Conservation (phyloP, 1,140 invertebrate genomes). For the Drosophila parabipectinata region DNA sequence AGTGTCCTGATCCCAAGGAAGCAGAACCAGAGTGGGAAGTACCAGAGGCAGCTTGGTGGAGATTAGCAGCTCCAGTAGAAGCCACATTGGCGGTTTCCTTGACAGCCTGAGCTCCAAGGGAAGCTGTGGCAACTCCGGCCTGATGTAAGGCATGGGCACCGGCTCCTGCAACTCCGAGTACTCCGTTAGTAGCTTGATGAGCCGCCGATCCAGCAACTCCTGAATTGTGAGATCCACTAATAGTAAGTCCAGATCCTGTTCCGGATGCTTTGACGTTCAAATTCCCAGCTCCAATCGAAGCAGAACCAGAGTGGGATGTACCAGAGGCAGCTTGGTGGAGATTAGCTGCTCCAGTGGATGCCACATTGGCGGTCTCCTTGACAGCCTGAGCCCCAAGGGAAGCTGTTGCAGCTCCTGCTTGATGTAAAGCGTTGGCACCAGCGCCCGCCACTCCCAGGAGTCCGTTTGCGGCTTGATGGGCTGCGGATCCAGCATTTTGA, state of each 20-base stretch:
- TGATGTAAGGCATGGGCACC: slow-evolving; percentile 3
- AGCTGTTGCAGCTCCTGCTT: neutral
- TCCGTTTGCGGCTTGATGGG: slow-evolving; percentile 9
- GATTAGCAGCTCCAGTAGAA: neutral
- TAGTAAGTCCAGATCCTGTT: neutral
- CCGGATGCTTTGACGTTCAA: neutral
- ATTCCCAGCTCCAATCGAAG: slow-evolving; percentile 3
- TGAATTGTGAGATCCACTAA: neutral
- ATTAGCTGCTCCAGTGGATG: neutral
- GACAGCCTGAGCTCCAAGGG: neutral
- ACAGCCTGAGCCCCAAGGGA: neutral
- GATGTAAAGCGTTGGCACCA: neutral
- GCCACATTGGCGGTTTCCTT: neutral
- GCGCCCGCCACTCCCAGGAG: slow-evolving; percentile 5
- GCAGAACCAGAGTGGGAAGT: neutral
- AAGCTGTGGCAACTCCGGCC: neutral
- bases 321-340: neutral
- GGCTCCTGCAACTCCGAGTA: neutral
- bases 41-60: slow-evolving; percentile 3
- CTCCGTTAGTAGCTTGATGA: neutral
- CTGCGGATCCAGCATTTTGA: slow-evolving; percentile 7
- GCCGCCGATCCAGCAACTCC: neutral
- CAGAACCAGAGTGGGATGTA: neutral
- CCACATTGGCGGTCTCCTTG: neutral
- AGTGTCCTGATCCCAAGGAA: neutral